phyloP scores from a whole-genome alignment of 2,113 vertebrate genomes.

The Oreochromis spilurus region DNA sequence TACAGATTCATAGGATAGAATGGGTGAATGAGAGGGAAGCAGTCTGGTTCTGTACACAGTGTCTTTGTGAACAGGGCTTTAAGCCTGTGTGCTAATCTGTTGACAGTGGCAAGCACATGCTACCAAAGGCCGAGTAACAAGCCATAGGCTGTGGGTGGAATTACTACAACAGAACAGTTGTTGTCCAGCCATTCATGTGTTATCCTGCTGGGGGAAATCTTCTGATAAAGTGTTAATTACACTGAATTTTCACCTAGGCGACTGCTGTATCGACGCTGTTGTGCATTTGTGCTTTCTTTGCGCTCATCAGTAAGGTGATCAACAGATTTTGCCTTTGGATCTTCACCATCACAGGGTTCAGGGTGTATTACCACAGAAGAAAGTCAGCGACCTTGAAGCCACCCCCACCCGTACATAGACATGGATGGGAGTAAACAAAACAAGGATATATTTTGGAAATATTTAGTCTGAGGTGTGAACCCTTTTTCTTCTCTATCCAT shows the following conservation, averaged over 20 bases:
- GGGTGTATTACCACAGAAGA: constrained; percentile 1
- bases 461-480: neutral
- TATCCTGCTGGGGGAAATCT: neutral
- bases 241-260: neutral
- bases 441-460: neutral
- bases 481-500: neutral
- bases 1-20: constrained; percentile 14
- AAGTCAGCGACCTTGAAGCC: neutral
- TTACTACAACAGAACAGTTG: constrained; percentile 33
- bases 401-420: accelerated
- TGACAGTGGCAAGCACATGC: constrained; percentile 56
- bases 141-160: constrained; percentile 41
- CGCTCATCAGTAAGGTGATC: neutral
- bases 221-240: neutral
- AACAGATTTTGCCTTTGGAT: neutral
- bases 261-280: neutral
- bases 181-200: constrained; percentile 28
- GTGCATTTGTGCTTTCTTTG: neutral
- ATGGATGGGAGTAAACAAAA: neutral
- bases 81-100: constrained; percentile 64
- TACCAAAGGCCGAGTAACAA: constrained; percentile 39
- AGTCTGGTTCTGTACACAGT: constrained; percentile 47
- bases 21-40: constrained; percentile 2
- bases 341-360: neutral
- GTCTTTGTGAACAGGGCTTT: constrained; percentile 58